Conservation (phyloP, 1,140 invertebrate species). For the Onthophagus taurus region DNA sequence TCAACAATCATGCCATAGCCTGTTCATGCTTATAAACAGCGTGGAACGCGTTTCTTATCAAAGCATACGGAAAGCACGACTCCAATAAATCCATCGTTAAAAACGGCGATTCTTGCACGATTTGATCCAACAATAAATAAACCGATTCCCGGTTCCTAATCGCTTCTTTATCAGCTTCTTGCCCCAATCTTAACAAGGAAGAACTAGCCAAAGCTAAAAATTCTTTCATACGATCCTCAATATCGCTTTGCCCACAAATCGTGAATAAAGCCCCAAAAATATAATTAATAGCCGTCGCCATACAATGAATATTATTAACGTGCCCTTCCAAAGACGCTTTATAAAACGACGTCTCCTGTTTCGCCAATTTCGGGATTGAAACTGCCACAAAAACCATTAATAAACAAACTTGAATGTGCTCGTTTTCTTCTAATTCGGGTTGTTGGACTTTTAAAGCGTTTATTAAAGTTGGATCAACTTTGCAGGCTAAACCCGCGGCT, state of each 20-base stretch:
- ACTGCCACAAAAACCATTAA: conserved; percentile 99
- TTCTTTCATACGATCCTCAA: conserved; percentile 96
- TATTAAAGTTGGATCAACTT: conserved; percentile 91
- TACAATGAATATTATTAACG: conserved; percentile 96
- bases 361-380: conserved; percentile 91
- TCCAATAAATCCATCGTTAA: conserved; percentile 96
- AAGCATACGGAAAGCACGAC: conserved; percentile 94
- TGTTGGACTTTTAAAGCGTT: conserved; percentile 81
- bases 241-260: conserved; percentile 88
- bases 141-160: conserved; percentile 92
- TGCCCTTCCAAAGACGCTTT: conserved; percentile 88
- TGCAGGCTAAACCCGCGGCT: conserved; percentile 83
- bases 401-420: conserved; percentile 89
- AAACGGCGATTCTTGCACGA: conserved; percentile 95
- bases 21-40: conserved; percentile 87
- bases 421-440: conserved; percentile 70
- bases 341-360: conserved; percentile 82
- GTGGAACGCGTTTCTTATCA: conserved; percentile 94
- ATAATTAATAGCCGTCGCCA: conserved; percentile 92
- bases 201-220: conserved; percentile 95
- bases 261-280: conserved; percentile 95
- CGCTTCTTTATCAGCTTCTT: conserved; percentile 91
- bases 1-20: conserved; percentile 43
- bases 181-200: conserved; percentile 84
- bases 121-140: conserved; percentile 89